These are phyloP conservation scores for Palythoa grandiflora DNA, from an alignment of 92 coral and sea anemone species.

Conservation along the genomic window DNA sequence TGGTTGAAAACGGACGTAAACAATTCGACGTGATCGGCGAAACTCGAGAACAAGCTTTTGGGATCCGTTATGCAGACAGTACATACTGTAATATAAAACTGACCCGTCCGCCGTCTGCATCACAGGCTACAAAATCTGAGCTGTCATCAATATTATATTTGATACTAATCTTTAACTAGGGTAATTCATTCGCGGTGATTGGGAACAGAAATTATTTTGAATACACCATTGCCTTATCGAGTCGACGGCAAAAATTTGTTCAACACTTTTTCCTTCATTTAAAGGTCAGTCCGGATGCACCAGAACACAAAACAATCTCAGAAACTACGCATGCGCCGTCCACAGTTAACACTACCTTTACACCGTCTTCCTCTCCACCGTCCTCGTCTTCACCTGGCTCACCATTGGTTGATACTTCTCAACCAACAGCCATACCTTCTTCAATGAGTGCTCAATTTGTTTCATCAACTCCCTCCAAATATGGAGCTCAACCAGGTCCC, in stretches of 20 bases:
- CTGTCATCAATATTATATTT: too few species aligned
- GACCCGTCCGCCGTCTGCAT: too few species aligned
- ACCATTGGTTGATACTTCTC: neutral
- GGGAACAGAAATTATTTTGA: too few species aligned
- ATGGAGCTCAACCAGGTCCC: slow-evolving; percentile 21
- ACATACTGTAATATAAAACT: too few species aligned
- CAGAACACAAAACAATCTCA: neutral
- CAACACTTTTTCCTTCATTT: neutral
- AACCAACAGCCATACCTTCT: neutral
- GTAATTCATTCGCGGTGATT: too few species aligned
- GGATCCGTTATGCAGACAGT: too few species aligned
- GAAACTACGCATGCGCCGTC: neutral
- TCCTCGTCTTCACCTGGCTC: slow-evolving; percentile 13
- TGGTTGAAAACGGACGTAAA: too few species aligned
- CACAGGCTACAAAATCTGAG: too few species aligned
- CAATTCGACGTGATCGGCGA: too few species aligned
- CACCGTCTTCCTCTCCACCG: slow-evolving; percentile 9
- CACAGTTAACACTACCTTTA: neutral
- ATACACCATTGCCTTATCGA: neutral
- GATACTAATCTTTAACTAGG: too few species aligned
- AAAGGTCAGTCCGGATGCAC: neutral
- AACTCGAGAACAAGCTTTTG: too few species aligned
- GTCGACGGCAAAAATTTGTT: neutral
- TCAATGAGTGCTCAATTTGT: neutral
- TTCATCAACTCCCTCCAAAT: slow-evolving; percentile 38